A percentile compares a stretch with the other conserved stretches of the same genome.
phyloP scores from a whole-genome alignment of 2,113 vertebrate species.

The Serinus canaria region DNA sequence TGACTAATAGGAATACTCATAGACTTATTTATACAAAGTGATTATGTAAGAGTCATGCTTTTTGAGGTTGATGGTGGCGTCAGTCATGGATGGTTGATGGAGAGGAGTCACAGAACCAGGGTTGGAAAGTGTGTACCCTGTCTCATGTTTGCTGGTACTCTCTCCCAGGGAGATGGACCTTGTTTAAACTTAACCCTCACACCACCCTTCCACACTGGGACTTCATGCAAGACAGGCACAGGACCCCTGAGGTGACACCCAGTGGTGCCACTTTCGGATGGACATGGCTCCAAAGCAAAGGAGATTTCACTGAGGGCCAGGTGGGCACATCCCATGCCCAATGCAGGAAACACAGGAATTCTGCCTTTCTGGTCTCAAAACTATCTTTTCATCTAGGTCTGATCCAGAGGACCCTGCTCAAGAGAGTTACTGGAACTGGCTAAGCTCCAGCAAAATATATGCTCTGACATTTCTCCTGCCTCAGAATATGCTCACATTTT shows the following conservation, averaged over 20 bases:
- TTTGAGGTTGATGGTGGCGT: background rate
- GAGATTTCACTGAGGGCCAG: accelerated
- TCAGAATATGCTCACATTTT: background rate
- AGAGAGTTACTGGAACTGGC: background rate
- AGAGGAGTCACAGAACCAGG: background rate
- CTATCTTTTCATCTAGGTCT: background rate
- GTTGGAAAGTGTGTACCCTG: background rate
- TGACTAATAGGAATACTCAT: background rate
- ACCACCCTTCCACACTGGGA: background rate
- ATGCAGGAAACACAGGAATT: accelerated
- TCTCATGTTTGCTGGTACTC: background rate
- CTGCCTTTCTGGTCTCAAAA: background rate
- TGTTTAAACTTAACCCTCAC: background rate
- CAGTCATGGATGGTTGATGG: background rate
- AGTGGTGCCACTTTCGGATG: background rate
- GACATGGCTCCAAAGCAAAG: background rate
- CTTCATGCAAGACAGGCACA: background rate
- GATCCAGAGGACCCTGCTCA: background rate
- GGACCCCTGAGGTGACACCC: background rate
- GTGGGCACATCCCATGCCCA: accelerated
- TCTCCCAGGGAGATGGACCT: background rate
- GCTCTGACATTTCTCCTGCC: background rate
- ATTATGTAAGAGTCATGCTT: background rate
- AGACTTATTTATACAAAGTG: background rate
- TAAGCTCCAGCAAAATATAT: background rate